These are phyloP conservation scores for Myoxocephalus aenaeus DNA, from an alignment of 2,797 vertebrate genomes.

Conservation along the genomic window DNA sequence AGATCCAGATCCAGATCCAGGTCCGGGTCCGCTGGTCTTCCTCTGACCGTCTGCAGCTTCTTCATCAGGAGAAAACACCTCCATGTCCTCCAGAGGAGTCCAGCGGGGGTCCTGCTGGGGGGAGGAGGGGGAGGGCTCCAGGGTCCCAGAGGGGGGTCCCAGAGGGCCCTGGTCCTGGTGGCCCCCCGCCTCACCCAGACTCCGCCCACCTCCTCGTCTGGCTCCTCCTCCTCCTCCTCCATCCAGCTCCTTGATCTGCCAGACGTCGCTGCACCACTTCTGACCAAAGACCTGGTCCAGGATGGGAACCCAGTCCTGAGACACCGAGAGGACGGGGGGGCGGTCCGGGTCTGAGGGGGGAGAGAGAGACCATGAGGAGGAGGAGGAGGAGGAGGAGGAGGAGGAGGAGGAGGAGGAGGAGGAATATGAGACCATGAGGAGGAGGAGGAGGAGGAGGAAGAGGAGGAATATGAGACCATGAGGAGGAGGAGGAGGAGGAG, in stretches of 20 bases:
- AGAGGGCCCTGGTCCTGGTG: conserved; percentile 9
- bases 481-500: no score
- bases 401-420: background rate
- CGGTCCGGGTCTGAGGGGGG: conserved; percentile 50
- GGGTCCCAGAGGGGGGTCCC: conserved; percentile 41
- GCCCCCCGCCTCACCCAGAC: conserved; percentile 16
- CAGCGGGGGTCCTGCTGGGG: conserved; percentile 80
- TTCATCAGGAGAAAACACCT: conserved; percentile 74
- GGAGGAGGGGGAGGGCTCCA: conserved; percentile 72
- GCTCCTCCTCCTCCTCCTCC: background rate
- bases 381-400: background rate
- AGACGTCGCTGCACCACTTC: conserved; percentile 83
- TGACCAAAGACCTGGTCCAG: conserved; percentile 86
- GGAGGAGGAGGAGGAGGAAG: background rate
- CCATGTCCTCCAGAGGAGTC: conserved; percentile 80
- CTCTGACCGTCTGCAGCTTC: background rate
- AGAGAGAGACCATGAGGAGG: background rate
- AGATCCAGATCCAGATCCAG: background rate
- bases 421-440: no score
- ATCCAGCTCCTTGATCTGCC: conserved; percentile 73
- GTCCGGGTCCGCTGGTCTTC: background rate
- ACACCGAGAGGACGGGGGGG: conserved; percentile 66
- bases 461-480: no score
- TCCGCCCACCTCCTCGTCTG: background rate
- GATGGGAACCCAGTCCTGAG: conserved; percentile 86